Conservation (phyloP, 2,888 invertebrate species). For the Eilema caniola region DNA sequence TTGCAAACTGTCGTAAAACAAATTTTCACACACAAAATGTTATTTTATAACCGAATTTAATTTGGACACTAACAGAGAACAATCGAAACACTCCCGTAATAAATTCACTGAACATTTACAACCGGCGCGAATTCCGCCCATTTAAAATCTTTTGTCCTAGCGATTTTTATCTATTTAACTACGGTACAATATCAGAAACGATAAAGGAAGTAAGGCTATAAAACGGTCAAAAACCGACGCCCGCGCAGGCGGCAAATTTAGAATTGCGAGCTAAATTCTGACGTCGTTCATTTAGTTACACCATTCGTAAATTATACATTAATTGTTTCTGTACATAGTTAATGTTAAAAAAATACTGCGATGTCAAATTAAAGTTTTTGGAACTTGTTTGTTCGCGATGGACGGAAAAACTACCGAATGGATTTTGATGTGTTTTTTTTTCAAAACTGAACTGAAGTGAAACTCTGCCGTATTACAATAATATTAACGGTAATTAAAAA, state of each 20-base stretch:
- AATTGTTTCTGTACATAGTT: no score
- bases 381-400: no score
- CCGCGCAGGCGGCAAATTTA: conserved; percentile 50
- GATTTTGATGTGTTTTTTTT: no score
- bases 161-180: conserved; percentile 55
- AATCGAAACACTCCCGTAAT: conserved; percentile 43
- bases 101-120: conserved; percentile 45
- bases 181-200: conserved; percentile 50
- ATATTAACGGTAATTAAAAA: no score
- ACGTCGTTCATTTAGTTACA: conserved; percentile 19
- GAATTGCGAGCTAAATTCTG: conserved; percentile 41
- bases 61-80: conserved; percentile 31
- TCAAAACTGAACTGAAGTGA: no score
- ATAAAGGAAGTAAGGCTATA: conserved; percentile 61
- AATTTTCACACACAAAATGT: conserved; percentile 19
- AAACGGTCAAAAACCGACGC: conserved; percentile 60
- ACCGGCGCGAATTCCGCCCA: conserved; percentile 47
- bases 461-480: no score
- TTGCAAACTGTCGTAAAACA: conserved; percentile 11
- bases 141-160: conserved; percentile 52
- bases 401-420: no score
- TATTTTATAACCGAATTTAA: conserved; percentile 27
- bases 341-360: no score
- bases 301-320: no score
- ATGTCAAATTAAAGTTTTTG: no score